These are phyloP conservation scores for Nicator chloris DNA, from an alignment of 2,113 vertebrate species.

Conservation along the genomic window DNA sequence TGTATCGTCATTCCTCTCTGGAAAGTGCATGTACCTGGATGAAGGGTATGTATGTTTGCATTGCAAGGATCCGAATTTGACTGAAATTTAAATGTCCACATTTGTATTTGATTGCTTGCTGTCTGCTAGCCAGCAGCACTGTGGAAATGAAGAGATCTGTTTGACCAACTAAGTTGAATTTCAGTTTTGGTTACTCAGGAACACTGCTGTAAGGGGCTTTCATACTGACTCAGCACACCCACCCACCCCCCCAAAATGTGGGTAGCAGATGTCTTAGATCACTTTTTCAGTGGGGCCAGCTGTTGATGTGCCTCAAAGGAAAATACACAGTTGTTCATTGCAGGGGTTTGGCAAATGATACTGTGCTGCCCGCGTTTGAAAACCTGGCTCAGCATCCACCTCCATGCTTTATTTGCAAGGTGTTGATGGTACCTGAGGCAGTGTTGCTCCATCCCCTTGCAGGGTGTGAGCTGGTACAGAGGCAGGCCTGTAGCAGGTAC, in stretches of 20 bases:
- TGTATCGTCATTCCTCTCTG: not conserved
- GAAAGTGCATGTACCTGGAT: accelerated
- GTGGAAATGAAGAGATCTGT: not conserved
- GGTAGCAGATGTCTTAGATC: not conserved
- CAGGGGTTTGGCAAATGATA: not conserved
- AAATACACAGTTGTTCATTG: not conserved
- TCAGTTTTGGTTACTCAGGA: not conserved
- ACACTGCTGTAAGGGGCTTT: not conserved
- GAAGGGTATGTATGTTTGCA: not conserved
- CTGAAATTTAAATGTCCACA: not conserved
- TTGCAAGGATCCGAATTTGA: not conserved
- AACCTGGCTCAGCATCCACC: not conserved
- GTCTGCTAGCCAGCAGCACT: not conserved
- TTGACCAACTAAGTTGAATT: not conserved
- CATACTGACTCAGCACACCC: not conserved
- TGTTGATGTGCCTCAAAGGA: not conserved
- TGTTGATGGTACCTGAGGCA: not conserved
- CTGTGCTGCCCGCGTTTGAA: not conserved
- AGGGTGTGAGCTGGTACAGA: not conserved
- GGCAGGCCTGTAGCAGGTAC: not conserved
- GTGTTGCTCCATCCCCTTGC: not conserved
- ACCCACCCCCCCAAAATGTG: not conserved
- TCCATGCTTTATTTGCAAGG: not conserved
- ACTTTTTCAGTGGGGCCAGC: not conserved
- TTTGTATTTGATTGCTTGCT: not conserved